Evolutionary conservation across 1,140 invertebrate genomes (phyloP), one percentile per base, ranked within the genome.

Genomic region (Daktulosphaira vitifoliae): DNA sequence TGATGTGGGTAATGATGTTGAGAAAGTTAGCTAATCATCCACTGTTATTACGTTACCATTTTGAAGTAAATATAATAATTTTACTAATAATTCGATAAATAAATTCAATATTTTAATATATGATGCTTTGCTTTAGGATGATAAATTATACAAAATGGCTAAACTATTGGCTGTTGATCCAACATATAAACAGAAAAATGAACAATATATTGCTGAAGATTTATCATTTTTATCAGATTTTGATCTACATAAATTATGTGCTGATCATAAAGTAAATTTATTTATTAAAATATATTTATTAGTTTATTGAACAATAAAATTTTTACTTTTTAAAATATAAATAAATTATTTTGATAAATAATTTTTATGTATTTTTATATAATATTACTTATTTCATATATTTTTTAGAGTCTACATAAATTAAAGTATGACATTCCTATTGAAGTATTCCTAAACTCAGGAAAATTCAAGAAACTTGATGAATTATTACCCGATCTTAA

Each of bases 21-120:
- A 79, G 92, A 3, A 92, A 92, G 74, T 76, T 89, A 48, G 88
- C 90, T 5, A 95, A 94, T 77, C 92, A 95, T 77, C 91, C 91
- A 0, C 75, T 96, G 37, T 76, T 96, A 1, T 74, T 90, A 59
- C 80, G 91, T 44, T 82, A 84, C 69, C 81, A 88, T 74, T 97
- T 92, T 72, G 80, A 81, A 68, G 71, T 71, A 44, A 50, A 16
- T 67, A n/a, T 18, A 42, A 42, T 2, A 20, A 49, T 13, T 6
- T 49, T 6, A 20, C 22, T n/a, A n/a, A n/a, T n/a, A n/a, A n/a
- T 49, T 49, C 18, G 4, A 5, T 13, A 13, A 23, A 49, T 9
- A 13, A 6, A 5, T 5, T 20, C 46, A 49, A 5, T 6, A 13
- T 18, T 49, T 6, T 6, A 6, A 48, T 7, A 6, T 11, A 6